Base-by-base conservation (phyloP, 2,797 vertebrate genomes). In the Apogon hyalosoma region DNA sequence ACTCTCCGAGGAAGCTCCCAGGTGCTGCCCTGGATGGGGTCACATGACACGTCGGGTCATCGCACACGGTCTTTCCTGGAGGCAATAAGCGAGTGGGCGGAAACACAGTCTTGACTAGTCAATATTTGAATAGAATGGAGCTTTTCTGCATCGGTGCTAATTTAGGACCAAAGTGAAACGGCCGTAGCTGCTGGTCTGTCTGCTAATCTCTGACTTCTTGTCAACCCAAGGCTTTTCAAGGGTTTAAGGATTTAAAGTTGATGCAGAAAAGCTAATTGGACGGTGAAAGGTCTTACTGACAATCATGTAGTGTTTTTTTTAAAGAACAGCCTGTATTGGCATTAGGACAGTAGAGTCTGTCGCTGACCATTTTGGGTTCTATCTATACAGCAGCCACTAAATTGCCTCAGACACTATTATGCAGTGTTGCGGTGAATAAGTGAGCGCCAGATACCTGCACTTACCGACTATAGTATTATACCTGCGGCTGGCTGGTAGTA, bases 1-100 rank as follows among this genome's bases (percentile, higher is more conserved):
- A 21, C 73, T 74, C 79, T 79, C 73, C 13, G 57, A 60, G 73
- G 80, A 82, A 77, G 43, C 77, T 77, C 86, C 79, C 88, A 92
- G 91, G 88, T 91, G 85, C 75, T 81, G 75, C 65, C 79, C 79
- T 64, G 45, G 60, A 77, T 63, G 75, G 84, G 81, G 77, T 91
- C 89, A 77, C 69, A 71, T 82, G 82, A 78, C 80, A 80, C 13
- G 73, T 14, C 49, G 41, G 90, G 86, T 92, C 87, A 89, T 80
- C 88, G 85, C 87, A 87, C 85, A 83, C 61, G 68, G 87, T 85
- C 82, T 77, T 61, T 74, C 49, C 70, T 64, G 57, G 50, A 87
- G 87, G 82, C 77, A 77, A 80, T 73, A 69, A 87, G 79, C 18
- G 11, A 69, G 70, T 62, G 75, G 67, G 73, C 46, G 77, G 80